Percentiles rank a stretch among this genome's conserved stretches.
Conservation (phyloP, 1,140 invertebrate species). For the Amphibalanus amphitrite region DNA sequence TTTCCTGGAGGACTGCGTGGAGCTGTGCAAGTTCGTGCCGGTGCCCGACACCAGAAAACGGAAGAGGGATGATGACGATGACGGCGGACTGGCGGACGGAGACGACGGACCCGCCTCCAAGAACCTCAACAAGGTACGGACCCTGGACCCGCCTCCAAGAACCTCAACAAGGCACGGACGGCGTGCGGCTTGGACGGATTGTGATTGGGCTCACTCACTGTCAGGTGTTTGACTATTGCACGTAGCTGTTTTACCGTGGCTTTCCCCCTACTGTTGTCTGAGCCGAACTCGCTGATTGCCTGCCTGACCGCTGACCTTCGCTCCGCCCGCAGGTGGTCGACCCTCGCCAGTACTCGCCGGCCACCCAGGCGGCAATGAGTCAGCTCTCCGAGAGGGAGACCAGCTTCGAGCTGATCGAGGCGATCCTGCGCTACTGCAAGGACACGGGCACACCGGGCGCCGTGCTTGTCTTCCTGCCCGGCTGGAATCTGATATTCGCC, state of each 20-base stretch:
- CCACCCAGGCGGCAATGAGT: conserved; percentile 51
- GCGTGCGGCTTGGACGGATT: no score
- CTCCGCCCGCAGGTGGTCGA: conserved; percentile 25
- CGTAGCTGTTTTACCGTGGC: no score
- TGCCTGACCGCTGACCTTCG: conserved; percentile 29
- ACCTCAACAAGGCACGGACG: neutral
- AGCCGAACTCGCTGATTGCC: no score
- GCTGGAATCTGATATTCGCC: conserved; percentile 87
- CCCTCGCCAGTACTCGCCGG: conserved; percentile 25
- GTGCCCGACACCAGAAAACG: conserved; percentile 36
- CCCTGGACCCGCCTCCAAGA: conserved; percentile 26
- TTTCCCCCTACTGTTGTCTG: no score
- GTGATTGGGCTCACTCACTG: no score
- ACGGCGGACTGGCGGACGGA: conserved; percentile 33
- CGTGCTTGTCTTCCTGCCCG: conserved; percentile 78
- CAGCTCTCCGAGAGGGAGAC: conserved; percentile 73
- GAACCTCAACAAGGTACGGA: neutral
- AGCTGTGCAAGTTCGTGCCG: conserved; percentile 62
- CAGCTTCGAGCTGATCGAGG: conserved; percentile 78
- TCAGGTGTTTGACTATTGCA: no score
- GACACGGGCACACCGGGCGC: conserved; percentile 54
- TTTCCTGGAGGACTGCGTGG: conserved; percentile 75
- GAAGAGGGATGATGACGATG: conserved; percentile 42
- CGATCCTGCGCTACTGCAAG: conserved; percentile 57
- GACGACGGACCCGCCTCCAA: conserved; percentile 32